A percentile compares a stretch with the other conserved stretches of the same genome.
Evolutionary conservation across 1,140 invertebrate genomes (phyloP).

Genomic region (Bilobella aurantiaca): DNA sequence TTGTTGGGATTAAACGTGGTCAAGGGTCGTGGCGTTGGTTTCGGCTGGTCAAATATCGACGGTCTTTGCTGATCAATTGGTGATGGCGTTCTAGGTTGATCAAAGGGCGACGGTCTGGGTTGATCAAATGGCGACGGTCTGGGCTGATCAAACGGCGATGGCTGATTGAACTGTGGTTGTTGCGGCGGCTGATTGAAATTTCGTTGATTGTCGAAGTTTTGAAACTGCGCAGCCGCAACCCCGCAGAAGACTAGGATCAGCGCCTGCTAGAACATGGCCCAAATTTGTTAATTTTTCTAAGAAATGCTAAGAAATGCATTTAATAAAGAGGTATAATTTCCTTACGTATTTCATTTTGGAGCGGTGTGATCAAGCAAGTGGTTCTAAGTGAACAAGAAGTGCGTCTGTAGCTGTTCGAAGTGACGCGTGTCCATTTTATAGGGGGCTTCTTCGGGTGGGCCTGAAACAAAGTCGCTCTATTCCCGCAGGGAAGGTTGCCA

Average conservation of each 20-base stretch:
- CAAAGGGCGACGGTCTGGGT: no score
- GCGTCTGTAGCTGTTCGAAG: background rate
- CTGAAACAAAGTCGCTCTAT: background rate
- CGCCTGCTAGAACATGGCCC: background rate
- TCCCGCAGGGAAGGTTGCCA: background rate
- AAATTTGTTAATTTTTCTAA: background rate
- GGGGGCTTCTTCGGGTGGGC: background rate
- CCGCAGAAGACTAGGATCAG: background rate
- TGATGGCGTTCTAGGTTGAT: no score
- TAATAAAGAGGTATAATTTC: background rate
- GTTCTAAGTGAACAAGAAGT: background rate
- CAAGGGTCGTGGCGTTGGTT: no score
- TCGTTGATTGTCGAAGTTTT: background rate
- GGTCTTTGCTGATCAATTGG: no score
- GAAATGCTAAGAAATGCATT: background rate
- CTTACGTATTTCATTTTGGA: conserved; percentile 5
- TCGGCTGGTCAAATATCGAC: no score
- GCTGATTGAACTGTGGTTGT: background rate
- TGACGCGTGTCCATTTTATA: background rate
- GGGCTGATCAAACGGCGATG: no score
- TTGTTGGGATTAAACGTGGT: no score
- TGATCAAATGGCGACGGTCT: no score
- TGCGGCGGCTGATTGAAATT: background rate
- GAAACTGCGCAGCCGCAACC: background rate
- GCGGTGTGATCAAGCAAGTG: no score